Evolutionary conservation across 2,113 vertebrate species (phyloP), one percentile per base, ranked within the genome.

Genomic region (Carassius carassius): DNA sequence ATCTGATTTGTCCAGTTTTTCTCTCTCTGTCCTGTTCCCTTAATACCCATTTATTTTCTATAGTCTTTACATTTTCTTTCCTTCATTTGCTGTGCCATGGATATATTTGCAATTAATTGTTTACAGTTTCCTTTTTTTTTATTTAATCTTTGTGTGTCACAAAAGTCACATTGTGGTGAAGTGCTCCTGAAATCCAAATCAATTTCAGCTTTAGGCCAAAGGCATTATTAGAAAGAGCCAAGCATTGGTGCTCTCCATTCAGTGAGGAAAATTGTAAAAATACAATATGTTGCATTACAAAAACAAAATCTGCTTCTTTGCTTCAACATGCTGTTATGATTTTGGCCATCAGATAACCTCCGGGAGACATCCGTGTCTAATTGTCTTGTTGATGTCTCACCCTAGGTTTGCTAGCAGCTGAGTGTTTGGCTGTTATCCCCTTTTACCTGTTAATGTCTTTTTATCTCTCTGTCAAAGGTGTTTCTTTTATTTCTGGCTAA

Each of bases 241-340:
- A 47, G 54, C 67, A 62, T 65, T 25, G 10, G 41, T 44, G 23
- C 13, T 37, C 11, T 58, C 8, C 13, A 5, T 49, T 21, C 58
- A 35, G 13, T 47, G 23, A 84, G 67, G 49, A n/a, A 44, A 14
- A 69, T 47, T 16, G 25, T 49, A 77, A 74, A 85, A 80, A 9
- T 21, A 29, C 70, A 56, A 23, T 49, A 63, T 79, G 75, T 51
- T 78, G 80, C 67, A 76, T 86, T 70, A 74, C 41, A 82, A 78
- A 54, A 70, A 49, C 63, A 85, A 16, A 77, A 82, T 85, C 73
- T 78, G 5, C 16, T 35, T n/a, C 80, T 87, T 63, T 84, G 29
- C 70, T 44, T 87, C 75, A 58, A 47, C 58, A 35, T 69, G 10
- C 56, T 76, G 8, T 9, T 21, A 32, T n/a, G 21, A 6, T 16